phyloP scores from a whole-genome alignment of 2,888 invertebrate species.

The Taenaris catops region DNA sequence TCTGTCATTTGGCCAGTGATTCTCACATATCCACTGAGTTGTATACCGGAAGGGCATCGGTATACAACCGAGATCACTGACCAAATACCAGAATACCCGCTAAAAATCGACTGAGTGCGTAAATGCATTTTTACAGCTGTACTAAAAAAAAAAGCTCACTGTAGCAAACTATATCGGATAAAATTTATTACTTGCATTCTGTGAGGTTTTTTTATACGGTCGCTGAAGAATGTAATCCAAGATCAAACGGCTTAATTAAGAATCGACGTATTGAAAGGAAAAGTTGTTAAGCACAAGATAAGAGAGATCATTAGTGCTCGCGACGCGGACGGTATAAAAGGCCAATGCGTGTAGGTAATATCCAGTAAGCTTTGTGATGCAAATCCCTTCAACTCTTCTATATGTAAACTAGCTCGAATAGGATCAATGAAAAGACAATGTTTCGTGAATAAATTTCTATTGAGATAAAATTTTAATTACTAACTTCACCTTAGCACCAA shows the following conservation, averaged over 20 bases:
- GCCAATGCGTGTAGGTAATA: conserved; percentile 38
- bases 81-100: no score
- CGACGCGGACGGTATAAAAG: conserved; percentile 19
- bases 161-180: no score
- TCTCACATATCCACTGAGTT: no score
- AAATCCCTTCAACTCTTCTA: conserved; percentile 34
- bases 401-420: conserved; percentile 22
- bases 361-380: conserved; percentile 56
- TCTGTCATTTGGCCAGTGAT: no score
- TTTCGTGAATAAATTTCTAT: conserved; percentile 1
- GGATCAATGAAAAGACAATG: conserved; percentile 9
- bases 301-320: conserved; percentile 24
- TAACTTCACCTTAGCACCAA: no score
- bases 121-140: no score
- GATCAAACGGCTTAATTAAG: conserved; percentile 7
- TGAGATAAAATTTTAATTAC: conserved; percentile 3
- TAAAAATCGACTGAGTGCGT: no score
- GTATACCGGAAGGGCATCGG: no score
- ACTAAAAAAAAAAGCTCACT: no score
- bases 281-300: conserved; percentile 13
- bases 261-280: conserved; percentile 4
- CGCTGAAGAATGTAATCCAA: conserved; percentile 2
- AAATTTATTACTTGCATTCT: no score
- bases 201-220: no score
- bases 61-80: no score